Evolutionary conservation across 2,888 invertebrate genomes (phyloP), one percentile per base, ranked within the genome.

Genomic region (Ditula angustiorana): DNA sequence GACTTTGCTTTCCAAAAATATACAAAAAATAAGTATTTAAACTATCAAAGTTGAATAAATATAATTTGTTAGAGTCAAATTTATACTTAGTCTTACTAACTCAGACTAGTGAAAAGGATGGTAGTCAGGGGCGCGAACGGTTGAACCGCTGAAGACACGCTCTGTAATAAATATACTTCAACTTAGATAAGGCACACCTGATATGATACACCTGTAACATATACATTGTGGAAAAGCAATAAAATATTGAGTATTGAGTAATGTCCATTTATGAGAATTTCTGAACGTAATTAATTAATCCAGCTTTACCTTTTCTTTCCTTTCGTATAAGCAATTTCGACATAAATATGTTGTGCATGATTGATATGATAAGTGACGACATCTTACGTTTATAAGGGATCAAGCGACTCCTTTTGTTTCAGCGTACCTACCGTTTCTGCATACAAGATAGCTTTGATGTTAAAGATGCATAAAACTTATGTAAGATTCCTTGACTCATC

Each of bases 331-430:
- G 49, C 26, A 13, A 26, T 7, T 8, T 8, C 49, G 49, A 23
- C 35, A 35, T 23, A 35, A n/a, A 33, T 53, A 35, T 46, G 28
- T 49, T n/a, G 21, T 44, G 30, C 21, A 56, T 41, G 41, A 56
- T 56, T 56, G 26, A 58, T 47, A 58, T 23, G 33, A 53, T 33
- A 53, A 23, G 35, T 13, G n/a, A 33, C n/a, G 35, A 53, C 23
- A 21, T 53, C 53, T 30, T 53, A 35, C 35, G 13, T 35, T 23
- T 52, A 30, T 19, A 26, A 4, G n/a, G 26, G 50, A 30, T 50
- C 21, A 30, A 50, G 30, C 30, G 33, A 52, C n/a, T 33, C 21
- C 33, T 35, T n/a, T 46, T 53, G 33, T 24, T 13, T 10, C 2
- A 26, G 26, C 49, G 3, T 26, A 49, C 13, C 26, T 26, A 24